A percentile compares a stretch with the other conserved stretches of the same genome.
Evolutionary conservation across 2,113 vertebrate genomes (phyloP).

Genomic region (Hippopotamus amphibius): DNA sequence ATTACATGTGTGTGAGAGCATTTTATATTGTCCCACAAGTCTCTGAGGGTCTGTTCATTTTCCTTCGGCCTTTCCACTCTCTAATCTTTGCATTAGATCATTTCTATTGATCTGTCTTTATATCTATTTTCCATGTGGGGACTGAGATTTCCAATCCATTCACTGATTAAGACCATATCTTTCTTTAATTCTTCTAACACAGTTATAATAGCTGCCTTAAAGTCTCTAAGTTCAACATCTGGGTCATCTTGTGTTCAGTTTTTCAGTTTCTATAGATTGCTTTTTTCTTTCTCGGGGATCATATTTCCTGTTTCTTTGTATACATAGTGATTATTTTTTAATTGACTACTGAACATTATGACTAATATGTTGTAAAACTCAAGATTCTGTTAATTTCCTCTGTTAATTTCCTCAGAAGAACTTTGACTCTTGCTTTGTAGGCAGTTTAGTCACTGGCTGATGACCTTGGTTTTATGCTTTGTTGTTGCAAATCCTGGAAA

Average conservation of each 20-base stretch:
- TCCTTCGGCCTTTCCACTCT: neutral
- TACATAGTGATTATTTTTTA: neutral
- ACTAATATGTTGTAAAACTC: neutral
- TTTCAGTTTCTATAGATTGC: neutral
- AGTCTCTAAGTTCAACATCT: neutral
- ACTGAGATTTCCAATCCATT: too few species aligned
- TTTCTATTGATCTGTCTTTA: neutral
- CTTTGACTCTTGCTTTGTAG: neutral
- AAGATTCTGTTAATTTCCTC: neutral
- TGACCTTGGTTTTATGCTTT: neutral
- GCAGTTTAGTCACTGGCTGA: neutral
- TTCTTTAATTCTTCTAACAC: neutral
- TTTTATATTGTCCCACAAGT: too few species aligned
- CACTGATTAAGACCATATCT: neutral
- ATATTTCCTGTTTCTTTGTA: neutral
- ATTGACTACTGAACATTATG: neutral
- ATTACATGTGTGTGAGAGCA: neutral
- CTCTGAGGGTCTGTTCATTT: neutral
- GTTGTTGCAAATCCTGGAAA: neutral
- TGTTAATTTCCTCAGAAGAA: neutral
- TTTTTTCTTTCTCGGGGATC: neutral
- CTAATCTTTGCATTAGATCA: neutral
- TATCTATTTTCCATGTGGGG: neutral
- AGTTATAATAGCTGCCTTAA: neutral
- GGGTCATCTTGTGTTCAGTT: neutral